Base-by-base conservation (phyloP, 2,888 invertebrate species). In the Fabriciana adippe region DNA sequence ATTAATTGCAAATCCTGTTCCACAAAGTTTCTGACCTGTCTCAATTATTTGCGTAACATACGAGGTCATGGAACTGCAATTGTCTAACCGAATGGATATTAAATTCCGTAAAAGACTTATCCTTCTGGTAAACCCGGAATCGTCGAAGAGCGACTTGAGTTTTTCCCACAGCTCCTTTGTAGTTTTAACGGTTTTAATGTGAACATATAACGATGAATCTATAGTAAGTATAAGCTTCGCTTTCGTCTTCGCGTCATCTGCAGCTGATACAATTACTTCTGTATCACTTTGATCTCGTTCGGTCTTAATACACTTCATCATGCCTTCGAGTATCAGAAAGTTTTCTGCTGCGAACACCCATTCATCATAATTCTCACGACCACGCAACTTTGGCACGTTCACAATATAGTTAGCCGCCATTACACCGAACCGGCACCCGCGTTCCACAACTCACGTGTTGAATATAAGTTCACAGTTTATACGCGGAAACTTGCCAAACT, bases 281-380 rank as follows among this genome's bases (percentile, higher is more conserved):
- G 18, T 18, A 18, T 18, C 41, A 8, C 15, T 14, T n/a, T 21
- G n/a, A 18, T 18, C 54, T 13, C 8, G 35, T 26, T 65, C 59
- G 3, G 65, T 41, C 18, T 65, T 65, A 6, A 65, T 65, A 47
- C 26, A 65, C 21, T 31, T 18, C 5, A 59, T 11, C 68, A 41
- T 64, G 6, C 64, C 68, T 21, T 68, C 60, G 6, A 68, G 48
- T 11, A 68, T 14, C 35, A 61, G 35, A n/a, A 68, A 68, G 26
- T 60, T 67, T 35, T 56, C 66, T 11, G 15, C 59, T 3, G 48
- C 48, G 21, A 48, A 59, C 3, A 18, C 18, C 18, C 48, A 47
- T 21, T 59, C 59, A 48, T 14, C 15, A 16, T 35, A 31, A 41
- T 35, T 50, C 14, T 35, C 56, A 31, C 35, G 21, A 15, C 53